These are phyloP conservation scores for Triops longicaudatus DNA, from an alignment of 1,140 invertebrate genomes.

Conservation along the genomic window DNA sequence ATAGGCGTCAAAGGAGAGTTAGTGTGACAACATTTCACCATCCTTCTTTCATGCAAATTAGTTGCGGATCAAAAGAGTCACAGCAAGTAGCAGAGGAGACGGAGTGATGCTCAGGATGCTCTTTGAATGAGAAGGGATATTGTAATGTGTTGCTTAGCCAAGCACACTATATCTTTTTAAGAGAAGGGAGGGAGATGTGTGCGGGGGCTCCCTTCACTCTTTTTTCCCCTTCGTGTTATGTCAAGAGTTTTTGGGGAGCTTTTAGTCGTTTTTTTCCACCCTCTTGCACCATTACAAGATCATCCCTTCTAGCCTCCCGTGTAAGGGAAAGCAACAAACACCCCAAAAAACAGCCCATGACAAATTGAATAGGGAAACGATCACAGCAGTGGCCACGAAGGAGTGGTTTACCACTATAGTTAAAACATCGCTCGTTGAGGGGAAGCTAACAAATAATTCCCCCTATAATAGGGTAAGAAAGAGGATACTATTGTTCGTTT, in stretches of 20 bases:
- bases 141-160: conserved; percentile 15
- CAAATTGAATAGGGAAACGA: conserved; percentile 15
- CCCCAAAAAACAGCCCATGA: conserved; percentile 2
- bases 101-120: background rate
- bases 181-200: background rate
- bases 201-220: background rate
- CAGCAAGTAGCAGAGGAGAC: background rate
- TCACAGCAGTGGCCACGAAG: conserved; percentile 9
- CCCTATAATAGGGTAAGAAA: conserved; percentile 2
- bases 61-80: conserved; percentile 14
- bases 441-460: conserved; percentile 8
- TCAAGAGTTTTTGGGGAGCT: background rate
- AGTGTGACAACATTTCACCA: conserved; percentile 15
- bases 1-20: conserved; percentile 10
- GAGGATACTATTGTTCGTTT: background rate
- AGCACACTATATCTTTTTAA: conserved; percentile 15
- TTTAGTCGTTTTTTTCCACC: conserved; percentile 9
- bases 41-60: conserved; percentile 15
- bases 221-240: background rate
- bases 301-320: background rate
- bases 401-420: conserved; percentile 15
- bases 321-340: background rate
- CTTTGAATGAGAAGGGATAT: background rate
- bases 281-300: conserved; percentile 4
- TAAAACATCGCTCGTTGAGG: background rate